Evolutionary conservation across 2,888 invertebrate genomes (phyloP).

Genomic region (Furcula furcula): DNA sequence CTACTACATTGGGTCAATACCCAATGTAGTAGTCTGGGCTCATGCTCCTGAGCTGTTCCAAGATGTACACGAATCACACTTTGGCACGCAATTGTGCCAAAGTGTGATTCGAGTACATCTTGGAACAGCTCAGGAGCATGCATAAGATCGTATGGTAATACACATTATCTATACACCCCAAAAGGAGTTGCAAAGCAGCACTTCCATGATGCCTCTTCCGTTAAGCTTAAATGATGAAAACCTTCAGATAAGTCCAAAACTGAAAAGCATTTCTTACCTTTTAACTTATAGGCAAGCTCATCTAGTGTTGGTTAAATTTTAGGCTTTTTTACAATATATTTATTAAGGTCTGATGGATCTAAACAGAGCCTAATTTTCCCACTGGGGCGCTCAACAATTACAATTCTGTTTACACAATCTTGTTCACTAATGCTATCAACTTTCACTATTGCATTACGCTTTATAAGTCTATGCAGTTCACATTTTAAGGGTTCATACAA

Average conservation of each 20-base stretch:
- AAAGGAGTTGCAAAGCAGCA: slow-evolving; percentile 12
- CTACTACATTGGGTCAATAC: not conserved
- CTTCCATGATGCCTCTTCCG: slow-evolving; percentile 13
- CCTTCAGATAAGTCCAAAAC: slow-evolving; percentile 17
- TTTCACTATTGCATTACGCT: slow-evolving; percentile 1
- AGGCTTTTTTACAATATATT: slow-evolving; percentile 16
- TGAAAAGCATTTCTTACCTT: slow-evolving; percentile 13
- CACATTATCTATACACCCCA: not conserved
- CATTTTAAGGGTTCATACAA: not conserved
- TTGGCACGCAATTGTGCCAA: not conserved
- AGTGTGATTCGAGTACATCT: not conserved
- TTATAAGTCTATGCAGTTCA: slow-evolving; percentile 1
- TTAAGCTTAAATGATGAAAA: slow-evolving; percentile 12
- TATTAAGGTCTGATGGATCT: slow-evolving; percentile 15
- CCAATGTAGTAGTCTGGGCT: too few species aligned
- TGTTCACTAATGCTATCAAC: not conserved
- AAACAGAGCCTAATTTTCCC: slow-evolving; percentile 15
- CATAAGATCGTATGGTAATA: slow-evolving; percentile 5
- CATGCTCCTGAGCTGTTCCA: too few species aligned
- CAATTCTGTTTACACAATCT: not conserved
- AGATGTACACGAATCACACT: too few species aligned
- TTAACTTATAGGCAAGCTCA: slow-evolving; percentile 11
- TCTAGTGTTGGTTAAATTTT: slow-evolving; percentile 13
- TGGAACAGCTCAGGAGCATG: not conserved
- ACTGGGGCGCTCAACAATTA: slow-evolving; percentile 12